Conservation (phyloP, 2,888 invertebrate genomes). For the Lypha dubia region DNA sequence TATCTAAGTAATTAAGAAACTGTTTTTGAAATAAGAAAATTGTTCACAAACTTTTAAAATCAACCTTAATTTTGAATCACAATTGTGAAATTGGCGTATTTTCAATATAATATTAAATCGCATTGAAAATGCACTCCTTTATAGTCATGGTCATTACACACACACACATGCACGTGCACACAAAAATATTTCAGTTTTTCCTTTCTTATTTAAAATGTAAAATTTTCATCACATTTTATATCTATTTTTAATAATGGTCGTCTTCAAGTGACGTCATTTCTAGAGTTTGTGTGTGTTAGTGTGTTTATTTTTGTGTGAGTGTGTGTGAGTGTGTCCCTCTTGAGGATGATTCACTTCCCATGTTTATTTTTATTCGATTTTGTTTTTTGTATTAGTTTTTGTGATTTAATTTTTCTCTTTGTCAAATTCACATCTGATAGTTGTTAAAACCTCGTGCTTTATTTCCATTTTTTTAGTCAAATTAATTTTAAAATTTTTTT, state of each 20-base stretch:
- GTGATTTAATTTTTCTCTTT: slow-evolving; percentile 16
- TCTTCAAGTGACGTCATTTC: slow-evolving; percentile 68
- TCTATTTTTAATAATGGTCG: slow-evolving; percentile 11
- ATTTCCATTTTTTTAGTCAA: slow-evolving; percentile 65
- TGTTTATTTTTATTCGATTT: slow-evolving; percentile 34
- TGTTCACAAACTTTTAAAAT: too few species aligned
- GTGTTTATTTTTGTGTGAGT: background rate
- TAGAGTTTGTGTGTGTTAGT: background rate
- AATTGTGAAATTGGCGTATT: too few species aligned
- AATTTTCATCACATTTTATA: slow-evolving; percentile 32
- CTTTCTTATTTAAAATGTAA: slow-evolving; percentile 24
- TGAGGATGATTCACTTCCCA: slow-evolving; percentile 53
- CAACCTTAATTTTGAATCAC: too few species aligned
- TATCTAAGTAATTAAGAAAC: too few species aligned
- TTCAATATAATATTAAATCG: too few species aligned
- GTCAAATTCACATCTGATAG: slow-evolving; percentile 40
- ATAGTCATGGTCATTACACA: background rate
- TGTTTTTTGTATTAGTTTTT: slow-evolving; percentile 14
- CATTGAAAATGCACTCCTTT: slow-evolving; percentile 35
- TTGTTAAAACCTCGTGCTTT: slow-evolving; percentile 57
- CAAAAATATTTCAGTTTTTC: background rate
- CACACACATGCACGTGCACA: too few species aligned
- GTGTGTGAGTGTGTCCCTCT: slow-evolving; percentile 39
- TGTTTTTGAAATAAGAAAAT: too few species aligned
- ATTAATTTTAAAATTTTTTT: slow-evolving; percentile 48